These are phyloP conservation scores for Rhinoptilus africanus DNA, from an alignment of 2,113 vertebrate species.

Conservation along the genomic window DNA sequence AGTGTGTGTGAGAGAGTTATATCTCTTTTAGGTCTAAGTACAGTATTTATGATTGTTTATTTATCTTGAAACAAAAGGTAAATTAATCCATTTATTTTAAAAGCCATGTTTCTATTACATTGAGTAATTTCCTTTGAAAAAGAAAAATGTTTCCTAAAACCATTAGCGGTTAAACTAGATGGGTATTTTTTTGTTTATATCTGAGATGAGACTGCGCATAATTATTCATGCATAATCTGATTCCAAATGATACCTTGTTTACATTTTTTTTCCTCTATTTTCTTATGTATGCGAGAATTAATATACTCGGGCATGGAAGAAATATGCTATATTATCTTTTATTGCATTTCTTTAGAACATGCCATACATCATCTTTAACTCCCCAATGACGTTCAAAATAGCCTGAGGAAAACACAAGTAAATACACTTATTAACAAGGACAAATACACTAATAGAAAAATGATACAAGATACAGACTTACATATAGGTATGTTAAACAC, in stretches of 20 bases:
- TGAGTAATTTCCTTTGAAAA: conserved; percentile 61
- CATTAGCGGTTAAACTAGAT: conserved; percentile 34
- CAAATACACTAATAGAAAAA: neutral
- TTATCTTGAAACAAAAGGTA: conserved; percentile 55
- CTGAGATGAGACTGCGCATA: conserved; percentile 22
- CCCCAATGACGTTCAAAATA: conserved; percentile 15
- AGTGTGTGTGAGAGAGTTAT: neutral
- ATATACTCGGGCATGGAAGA: conserved; percentile 62
- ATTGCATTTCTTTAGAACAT: conserved; percentile 60
- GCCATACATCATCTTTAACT: conserved; percentile 66
- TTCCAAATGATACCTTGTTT: conserved; percentile 61
- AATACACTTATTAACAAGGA: conserved; percentile 49
- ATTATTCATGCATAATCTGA: conserved; percentile 64
- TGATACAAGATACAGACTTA: neutral
- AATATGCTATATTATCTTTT: conserved; percentile 69
- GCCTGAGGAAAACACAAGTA: conserved; percentile 55
- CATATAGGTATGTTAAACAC: neutral
- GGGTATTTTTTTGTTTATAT: neutral
- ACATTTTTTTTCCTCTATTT: conserved; percentile 62
- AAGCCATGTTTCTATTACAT: conserved; percentile 60
- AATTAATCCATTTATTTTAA: conserved; percentile 55
- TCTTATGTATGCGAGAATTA: conserved; percentile 72
- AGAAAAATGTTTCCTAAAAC: conserved; percentile 59
- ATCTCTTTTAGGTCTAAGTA: neutral
- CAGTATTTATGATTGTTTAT: conserved; percentile 54